phyloP scores from a whole-genome alignment of 2,888 invertebrate genomes.

The Cheilosia grossa region DNA sequence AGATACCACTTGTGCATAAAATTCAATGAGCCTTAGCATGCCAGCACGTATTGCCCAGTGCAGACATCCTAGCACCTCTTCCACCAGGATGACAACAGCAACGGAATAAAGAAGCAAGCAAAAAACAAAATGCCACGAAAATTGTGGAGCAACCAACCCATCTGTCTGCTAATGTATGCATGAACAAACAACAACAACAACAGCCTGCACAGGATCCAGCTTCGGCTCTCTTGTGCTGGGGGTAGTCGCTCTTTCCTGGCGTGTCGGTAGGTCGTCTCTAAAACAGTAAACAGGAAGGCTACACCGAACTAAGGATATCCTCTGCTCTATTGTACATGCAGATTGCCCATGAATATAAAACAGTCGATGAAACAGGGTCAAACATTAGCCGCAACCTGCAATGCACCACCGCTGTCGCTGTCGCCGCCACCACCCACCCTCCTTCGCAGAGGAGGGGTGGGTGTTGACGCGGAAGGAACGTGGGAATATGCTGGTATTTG shows the following conservation, averaged over 20 bases:
- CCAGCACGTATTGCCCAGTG: conserved; percentile 47
- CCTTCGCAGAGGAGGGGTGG: conserved; percentile 45
- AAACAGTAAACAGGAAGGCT: conserved; percentile 75
- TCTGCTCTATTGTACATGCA: conserved; percentile 72
- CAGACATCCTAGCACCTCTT: conserved; percentile 64
- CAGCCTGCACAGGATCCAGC: conserved; percentile 29
- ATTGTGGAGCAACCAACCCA: conserved; percentile 51
- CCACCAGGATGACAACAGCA: conserved; percentile 59
- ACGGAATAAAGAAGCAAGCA: conserved; percentile 16
- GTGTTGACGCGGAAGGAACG: conserved; percentile 70
- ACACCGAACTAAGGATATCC: conserved; percentile 73
- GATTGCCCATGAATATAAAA: conserved; percentile 77
- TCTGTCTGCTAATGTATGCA: conserved; percentile 73
- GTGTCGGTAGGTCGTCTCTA: conserved; percentile 59
- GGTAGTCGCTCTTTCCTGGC: neutral
- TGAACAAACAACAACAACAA: conserved; percentile 71
- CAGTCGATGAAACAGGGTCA: conserved; percentile 81
- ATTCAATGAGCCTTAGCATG: conserved; percentile 74
- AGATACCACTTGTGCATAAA: conserved; percentile 73
- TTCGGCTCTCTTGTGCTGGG: neutral
- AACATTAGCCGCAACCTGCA: conserved; percentile 83
- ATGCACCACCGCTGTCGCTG: conserved; percentile 79
- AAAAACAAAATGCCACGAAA: conserved; percentile 2
- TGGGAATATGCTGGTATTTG: conserved; percentile 67
- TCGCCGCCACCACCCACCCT: conserved; percentile 50